Evolutionary conservation across 2,113 vertebrate genomes (phyloP).

Genomic region (Gadus macrocephalus): DNA sequence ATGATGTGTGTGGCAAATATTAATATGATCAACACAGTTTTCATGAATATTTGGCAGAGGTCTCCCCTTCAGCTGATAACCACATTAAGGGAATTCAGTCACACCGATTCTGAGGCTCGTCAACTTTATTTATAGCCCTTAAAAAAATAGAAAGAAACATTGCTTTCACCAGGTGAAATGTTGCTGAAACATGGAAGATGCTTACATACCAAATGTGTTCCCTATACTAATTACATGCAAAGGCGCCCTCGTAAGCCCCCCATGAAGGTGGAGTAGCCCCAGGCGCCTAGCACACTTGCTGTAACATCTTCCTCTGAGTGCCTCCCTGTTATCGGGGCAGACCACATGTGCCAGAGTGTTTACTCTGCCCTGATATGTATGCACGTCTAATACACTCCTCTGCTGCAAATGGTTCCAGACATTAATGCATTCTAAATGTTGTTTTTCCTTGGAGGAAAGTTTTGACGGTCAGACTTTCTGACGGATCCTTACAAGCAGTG

Average conservation of each 20-base stretch:
- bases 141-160: background rate
- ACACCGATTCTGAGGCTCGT: slow-evolving; percentile 30
- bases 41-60: slow-evolving; percentile 37
- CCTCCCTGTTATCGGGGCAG: slow-evolving; percentile 24
- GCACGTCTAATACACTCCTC: slow-evolving; percentile 4
- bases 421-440: slow-evolving; percentile 10
- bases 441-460: slow-evolving; percentile 8
- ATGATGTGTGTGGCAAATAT: slow-evolving; percentile 7
- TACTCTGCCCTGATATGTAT: slow-evolving; percentile 4
- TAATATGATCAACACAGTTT: slow-evolving; percentile 24
- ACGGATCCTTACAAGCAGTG: background rate
- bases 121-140: slow-evolving; percentile 9
- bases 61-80: slow-evolving; percentile 36
- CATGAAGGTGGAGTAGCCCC: slow-evolving; percentile 19
- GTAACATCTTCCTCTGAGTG: slow-evolving; percentile 21
- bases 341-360: slow-evolving; percentile 19
- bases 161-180: slow-evolving; percentile 6
- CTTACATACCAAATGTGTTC: slow-evolving; percentile 35
- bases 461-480: slow-evolving; percentile 15
- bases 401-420: slow-evolving; percentile 17
- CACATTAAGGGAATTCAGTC: slow-evolving; percentile 6
- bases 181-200: slow-evolving; percentile 42
- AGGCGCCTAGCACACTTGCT: slow-evolving; percentile 11
- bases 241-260: slow-evolving; percentile 5
- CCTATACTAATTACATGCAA: slow-evolving; percentile 34